Percentiles rank a stretch among this genome's conserved stretches.
These are phyloP conservation scores for Aphidoletes aphidimyza DNA, from an alignment of 2,888 invertebrate genomes.

Conservation along the genomic window DNA sequence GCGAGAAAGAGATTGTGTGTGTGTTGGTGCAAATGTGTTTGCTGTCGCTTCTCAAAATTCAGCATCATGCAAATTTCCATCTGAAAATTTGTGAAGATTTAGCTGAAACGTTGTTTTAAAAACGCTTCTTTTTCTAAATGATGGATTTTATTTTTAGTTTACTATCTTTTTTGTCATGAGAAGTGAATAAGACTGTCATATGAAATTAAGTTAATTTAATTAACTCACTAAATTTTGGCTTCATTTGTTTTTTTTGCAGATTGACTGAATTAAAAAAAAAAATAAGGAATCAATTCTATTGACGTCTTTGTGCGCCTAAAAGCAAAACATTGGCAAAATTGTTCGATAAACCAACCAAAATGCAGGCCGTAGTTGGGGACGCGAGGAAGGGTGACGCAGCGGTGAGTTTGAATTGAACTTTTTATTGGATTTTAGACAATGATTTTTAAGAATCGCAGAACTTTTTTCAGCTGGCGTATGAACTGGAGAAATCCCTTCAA, in stretches of 20 bases:
- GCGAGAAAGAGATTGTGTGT: neutral
- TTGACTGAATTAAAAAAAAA: neutral
- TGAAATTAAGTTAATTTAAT: too few relatives aligned
- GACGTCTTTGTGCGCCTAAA: neutral
- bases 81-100: too few relatives aligned
- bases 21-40: neutral
- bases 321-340: neutral
- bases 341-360: neutral
- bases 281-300: neutral
- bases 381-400: conserved; percentile 34
- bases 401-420: conserved; percentile 3
- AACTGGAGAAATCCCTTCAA: conserved; percentile 64
- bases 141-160: too few relatives aligned
- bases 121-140: too few relatives aligned
- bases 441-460: neutral
- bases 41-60: neutral
- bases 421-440: neutral
- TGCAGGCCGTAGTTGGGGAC: conserved; percentile 31
- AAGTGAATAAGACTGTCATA: too few relatives aligned
- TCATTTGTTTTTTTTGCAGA: neutral
- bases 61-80: too few relatives aligned
- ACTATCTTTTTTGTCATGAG: too few relatives aligned
- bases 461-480: conserved; percentile 60
- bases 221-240: too few relatives aligned
- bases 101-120: too few relatives aligned